Base-by-base conservation (phyloP, 2,113 vertebrate genomes). In the Plestiodon gilberti region DNA sequence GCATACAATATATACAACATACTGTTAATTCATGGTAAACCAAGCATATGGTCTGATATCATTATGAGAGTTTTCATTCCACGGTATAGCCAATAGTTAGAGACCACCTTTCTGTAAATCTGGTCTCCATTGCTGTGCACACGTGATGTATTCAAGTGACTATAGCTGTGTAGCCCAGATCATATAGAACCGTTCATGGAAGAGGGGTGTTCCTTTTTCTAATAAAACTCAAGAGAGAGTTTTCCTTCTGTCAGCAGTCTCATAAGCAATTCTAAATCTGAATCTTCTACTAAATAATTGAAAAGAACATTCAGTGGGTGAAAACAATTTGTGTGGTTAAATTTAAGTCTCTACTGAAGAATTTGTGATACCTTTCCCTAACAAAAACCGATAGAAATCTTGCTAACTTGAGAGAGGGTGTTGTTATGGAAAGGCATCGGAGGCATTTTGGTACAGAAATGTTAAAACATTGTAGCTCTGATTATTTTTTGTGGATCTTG, bases 401-500 rank as follows among this genome's bases (percentile, higher is more conserved):
- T 2, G 17, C 15, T 76, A 76, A 48, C 28, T 28, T 77, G 52
- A 57, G 30, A n/a, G 55, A 1, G 5, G 4, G 4, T 77, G 52
- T 33, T 30, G 15, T 77, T 57, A n/a, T 77, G 75, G 28, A 76
- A 52, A 76, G 73, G 4, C 14, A 13, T 14, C 28, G 17, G 28
- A 76, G 25, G 52, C 40, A 25, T 43, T 73, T 73, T 76, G 33
- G 33, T 15, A 38, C 33, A 38, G 33, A n/a, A 20, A 14, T 61
- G 33, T 35, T 22, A 35, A 23, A 75, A 28, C 23, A 48, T 25
- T 65, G 11, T 5, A 35, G 18, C 69, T 38, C 15, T 71, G 3
- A 52, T 69, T 5, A n/a, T 48, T 48, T 18, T 67, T 69, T 23
- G 78, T 84, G 87, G 14, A 43, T 79, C 76, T 91, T 71, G 65